Base-by-base conservation (phyloP, 2,888 invertebrate genomes). In the Drosophila nr. perissopoda region DNA sequence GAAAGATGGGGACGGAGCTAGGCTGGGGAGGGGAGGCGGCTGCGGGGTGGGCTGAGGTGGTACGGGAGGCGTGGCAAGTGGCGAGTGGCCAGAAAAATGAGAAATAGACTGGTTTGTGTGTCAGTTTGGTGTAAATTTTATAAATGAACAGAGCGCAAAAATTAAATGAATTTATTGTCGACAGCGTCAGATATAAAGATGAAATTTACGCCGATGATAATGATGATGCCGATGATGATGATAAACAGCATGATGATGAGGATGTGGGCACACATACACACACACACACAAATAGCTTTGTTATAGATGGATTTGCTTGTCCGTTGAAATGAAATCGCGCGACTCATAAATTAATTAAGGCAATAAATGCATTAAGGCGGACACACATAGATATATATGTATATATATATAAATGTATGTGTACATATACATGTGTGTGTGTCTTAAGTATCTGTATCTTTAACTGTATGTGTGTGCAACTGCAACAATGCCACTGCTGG, bases 281-380 rank as follows among this genome's bases (percentile, higher is more conserved):
- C 16, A 53, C 34, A 53, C 7, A n/a, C n/a, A 42, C 34, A 61
- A 36, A 7, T 34, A 79, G 76, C 67, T 72, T 54, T 52, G 60
- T 69, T 66, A 40, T 49, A 72, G 68, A 49, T 66, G 60, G 54
- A 73, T 67, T 65, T 65, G 53, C 63, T 68, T 60, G 60, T 56
- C 65, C 72, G 56, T 45, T 61, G 53, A 76, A 89, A 80, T 82
- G 85, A 87, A 86, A 87, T 91, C 83, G 90, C 88, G 72, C 87
- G 72, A 74, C 83, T 85, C 90, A 91, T 91, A 91, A 91, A 91
- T 91, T 91, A 91, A 91, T 91, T 91, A 89, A 91, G 77, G 75
- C 84, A 91, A 84, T 82, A 80, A 81, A 88, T 67, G 70, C 71
- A 81, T 81, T 78, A 77, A 71, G 74, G 25, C 16, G 0, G 10